Evolutionary conservation across 2,888 invertebrate genomes (phyloP).

Genomic region (Drosophila longiperda): DNA sequence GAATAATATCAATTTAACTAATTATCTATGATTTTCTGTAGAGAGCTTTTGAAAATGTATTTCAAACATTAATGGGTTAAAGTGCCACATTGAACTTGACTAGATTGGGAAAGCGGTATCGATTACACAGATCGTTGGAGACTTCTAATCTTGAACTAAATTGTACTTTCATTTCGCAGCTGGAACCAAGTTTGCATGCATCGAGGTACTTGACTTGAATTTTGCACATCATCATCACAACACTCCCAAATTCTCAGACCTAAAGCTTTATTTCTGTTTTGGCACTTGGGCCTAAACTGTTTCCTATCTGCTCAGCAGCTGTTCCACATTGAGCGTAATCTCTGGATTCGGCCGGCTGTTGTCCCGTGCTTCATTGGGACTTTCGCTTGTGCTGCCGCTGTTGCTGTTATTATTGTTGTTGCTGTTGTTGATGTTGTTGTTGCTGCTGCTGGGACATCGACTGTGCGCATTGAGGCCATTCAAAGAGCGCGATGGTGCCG

Average conservation of each 20-base stretch:
- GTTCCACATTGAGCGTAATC: conserved; percentile 81
- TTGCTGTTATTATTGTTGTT: conserved; percentile 22
- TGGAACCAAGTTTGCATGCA: conserved; percentile 70
- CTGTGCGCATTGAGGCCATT: conserved; percentile 66
- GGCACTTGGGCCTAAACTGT: conserved; percentile 78
- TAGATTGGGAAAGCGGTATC: conserved; percentile 8
- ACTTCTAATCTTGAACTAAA: conserved; percentile 63
- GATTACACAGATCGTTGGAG: conserved; percentile 22
- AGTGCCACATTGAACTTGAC: conserved; percentile 23
- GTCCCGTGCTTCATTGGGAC: conserved; percentile 24
- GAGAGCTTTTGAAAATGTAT: neutral
- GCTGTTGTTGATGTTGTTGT: conserved; percentile 29
- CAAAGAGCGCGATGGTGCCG: conserved; percentile 77
- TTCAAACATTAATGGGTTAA: conserved; percentile 27
- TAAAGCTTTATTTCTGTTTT: conserved; percentile 58
- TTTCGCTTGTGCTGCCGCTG: conserved; percentile 31
- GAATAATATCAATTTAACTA: neutral
- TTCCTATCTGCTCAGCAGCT: conserved; percentile 83
- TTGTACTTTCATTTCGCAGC: conserved; percentile 76
- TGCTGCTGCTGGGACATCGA: conserved; percentile 32
- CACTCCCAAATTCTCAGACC: conserved; percentile 51
- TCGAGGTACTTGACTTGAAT: conserved; percentile 61
- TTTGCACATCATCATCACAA: conserved; percentile 67
- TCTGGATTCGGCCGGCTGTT: conserved; percentile 66
- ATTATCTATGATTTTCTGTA: neutral